Evolutionary conservation across 2,797 vertebrate species (phyloP).

Genomic region (Esox masquinongy): DNA sequence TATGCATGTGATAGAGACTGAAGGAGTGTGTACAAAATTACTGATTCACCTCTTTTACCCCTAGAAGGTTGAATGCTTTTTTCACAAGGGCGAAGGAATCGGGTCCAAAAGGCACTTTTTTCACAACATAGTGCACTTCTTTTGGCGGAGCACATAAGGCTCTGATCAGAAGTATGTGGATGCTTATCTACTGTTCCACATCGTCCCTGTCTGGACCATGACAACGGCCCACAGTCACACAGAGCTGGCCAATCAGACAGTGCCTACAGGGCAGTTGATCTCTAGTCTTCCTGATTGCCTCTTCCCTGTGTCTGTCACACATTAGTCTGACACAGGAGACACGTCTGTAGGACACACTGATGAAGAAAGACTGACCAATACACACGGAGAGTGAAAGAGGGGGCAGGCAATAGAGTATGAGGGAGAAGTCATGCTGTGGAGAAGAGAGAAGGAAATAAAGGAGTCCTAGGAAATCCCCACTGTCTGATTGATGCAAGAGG

Average conservation of each 20-base stretch:
- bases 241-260: background rate
- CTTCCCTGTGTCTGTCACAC: slow-evolving; percentile 2
- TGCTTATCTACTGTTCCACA: background rate
- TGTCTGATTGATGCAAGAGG: slow-evolving; percentile 24
- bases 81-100: slow-evolving; percentile 19
- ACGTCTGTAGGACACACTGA: background rate
- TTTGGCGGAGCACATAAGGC: no score
- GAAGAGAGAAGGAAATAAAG: background rate
- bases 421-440: slow-evolving; percentile 2
- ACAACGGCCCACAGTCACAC: background rate
- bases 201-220: background rate
- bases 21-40: background rate
- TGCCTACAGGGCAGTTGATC: background rate
- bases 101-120: slow-evolving; percentile 28
- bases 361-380: slow-evolving; percentile 8
- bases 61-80: background rate
- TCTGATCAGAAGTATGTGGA: background rate
- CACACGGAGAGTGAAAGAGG: background rate
- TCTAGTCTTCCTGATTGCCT: background rate
- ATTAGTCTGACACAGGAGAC: slow-evolving; percentile 1
- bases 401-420: background rate
- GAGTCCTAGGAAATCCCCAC: slow-evolving; percentile 16
- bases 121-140: no score
- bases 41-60: background rate
- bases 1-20: background rate